Evolutionary conservation across 1,140 invertebrate species (phyloP).

Genomic region (Zaprionus tsacasi): DNA sequence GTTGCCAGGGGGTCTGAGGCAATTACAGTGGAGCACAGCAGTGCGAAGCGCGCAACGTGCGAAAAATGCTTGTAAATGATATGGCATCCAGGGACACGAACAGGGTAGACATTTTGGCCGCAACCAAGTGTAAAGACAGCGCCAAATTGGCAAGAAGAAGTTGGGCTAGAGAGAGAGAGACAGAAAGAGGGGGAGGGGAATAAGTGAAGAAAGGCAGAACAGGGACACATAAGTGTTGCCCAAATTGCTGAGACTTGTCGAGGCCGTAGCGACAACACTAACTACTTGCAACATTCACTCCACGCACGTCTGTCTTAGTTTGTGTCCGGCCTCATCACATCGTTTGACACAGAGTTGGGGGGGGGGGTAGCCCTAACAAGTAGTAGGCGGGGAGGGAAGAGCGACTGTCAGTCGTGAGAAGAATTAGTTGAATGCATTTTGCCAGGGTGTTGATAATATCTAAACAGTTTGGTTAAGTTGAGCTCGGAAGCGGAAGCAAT

Average conservation of each 20-base stretch:
- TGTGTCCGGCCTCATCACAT: conserved; percentile 1
- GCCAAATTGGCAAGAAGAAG: conserved; percentile 37
- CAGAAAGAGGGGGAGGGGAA: too few relatives aligned
- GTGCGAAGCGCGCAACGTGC: conserved; percentile 56
- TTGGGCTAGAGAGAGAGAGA: background rate
- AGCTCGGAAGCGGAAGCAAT: conserved; percentile 3
- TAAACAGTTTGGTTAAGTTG: background rate
- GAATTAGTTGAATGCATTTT: conserved; percentile 6
- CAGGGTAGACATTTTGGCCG: conserved; percentile 61
- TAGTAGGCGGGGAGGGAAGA: background rate
- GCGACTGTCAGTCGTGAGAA: background rate
- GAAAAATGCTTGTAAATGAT: conserved; percentile 68
- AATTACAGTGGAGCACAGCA: conserved; percentile 63
- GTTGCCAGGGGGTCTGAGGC: conserved; percentile 36
- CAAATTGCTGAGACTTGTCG: conserved; percentile 56
- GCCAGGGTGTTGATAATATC: background rate
- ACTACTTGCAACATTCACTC: conserved; percentile 8
- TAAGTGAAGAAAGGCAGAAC: conserved; percentile 14
- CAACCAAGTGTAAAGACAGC: conserved; percentile 69
- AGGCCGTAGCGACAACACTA: conserved; percentile 5
- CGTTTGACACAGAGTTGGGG: conserved; percentile 1
- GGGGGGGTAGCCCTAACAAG: background rate
- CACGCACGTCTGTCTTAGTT: background rate
- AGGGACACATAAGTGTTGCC: conserved; percentile 48
- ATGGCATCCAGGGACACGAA: conserved; percentile 18